These are phyloP conservation scores for Pipistrellus pipistrellus DNA, from an alignment of 2,797 vertebrate genomes.

Conservation along the genomic window DNA sequence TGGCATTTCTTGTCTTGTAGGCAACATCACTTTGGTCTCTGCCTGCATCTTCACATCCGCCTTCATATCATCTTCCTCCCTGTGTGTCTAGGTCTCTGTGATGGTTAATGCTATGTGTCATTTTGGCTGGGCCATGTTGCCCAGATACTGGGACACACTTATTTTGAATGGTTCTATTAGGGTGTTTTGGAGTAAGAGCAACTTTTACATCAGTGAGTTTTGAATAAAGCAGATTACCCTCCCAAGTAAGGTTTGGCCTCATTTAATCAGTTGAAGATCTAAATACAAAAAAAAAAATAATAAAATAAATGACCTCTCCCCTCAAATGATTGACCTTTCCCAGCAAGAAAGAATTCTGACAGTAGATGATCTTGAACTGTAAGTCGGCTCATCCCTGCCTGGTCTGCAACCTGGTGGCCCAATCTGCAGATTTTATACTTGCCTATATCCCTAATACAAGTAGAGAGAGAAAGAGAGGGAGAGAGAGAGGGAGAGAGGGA, in stretches of 20 bases:
- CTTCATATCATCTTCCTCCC: neutral
- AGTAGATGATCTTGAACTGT: neutral
- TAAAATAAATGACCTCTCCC: neutral
- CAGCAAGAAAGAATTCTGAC: neutral
- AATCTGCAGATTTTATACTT: neutral
- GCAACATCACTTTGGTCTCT: neutral
- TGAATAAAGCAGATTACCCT: neutral
- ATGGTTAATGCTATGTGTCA: neutral
- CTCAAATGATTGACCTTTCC: neutral
- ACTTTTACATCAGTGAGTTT: neutral
- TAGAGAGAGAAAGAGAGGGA: too few relatives aligned
- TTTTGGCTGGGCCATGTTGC: neutral
- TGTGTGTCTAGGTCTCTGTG: neutral
- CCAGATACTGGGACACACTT: neutral
- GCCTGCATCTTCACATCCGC: neutral
- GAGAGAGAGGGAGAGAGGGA: too few relatives aligned
- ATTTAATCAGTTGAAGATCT: neutral
- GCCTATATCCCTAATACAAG: neutral
- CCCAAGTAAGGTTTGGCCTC: neutral
- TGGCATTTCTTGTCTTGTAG: neutral
- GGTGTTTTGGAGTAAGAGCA: neutral
- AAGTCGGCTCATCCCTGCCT: neutral
- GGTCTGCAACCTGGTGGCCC: neutral
- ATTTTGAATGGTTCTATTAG: neutral
- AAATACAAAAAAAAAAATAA: neutral